Evolutionary conservation across 2,113 vertebrate species (phyloP).

Genomic region (Gallinago media): DNA sequence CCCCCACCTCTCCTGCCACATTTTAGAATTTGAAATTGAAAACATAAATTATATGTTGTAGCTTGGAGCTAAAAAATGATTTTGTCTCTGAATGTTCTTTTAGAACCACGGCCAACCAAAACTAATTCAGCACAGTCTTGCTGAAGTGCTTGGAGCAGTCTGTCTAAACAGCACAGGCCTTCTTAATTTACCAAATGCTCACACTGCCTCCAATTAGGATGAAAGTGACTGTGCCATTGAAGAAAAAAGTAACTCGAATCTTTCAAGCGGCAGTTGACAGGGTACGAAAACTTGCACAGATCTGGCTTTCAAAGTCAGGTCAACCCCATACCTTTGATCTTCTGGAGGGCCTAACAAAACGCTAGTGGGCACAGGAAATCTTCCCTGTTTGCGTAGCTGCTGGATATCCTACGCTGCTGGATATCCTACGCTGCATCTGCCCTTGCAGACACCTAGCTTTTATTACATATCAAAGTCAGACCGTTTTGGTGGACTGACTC

Average conservation of each 20-base stretch:
- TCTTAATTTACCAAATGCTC: slow-evolving; percentile 46
- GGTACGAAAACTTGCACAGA: background rate
- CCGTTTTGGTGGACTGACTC: background rate
- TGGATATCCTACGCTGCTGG: background rate
- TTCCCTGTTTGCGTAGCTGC: background rate
- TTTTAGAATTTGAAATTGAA: slow-evolving; percentile 72
- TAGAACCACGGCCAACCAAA: slow-evolving; percentile 51
- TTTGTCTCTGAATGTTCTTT: slow-evolving; percentile 64
- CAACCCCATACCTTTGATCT: background rate
- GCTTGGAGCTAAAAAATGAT: slow-evolving; percentile 51
- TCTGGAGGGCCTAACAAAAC: background rate
- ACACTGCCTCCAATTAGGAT: slow-evolving; percentile 20
- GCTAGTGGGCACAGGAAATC: background rate
- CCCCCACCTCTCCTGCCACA: background rate
- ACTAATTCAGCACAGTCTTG: slow-evolving; percentile 56
- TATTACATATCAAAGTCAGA: background rate
- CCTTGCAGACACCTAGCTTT: background rate
- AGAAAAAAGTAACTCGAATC: slow-evolving; percentile 23
- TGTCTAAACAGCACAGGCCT: slow-evolving; percentile 63
- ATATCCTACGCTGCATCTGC: background rate
- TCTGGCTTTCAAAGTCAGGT: background rate
- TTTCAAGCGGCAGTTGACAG: background rate
- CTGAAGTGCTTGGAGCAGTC: slow-evolving; percentile 57
- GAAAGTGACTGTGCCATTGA: slow-evolving; percentile 5
- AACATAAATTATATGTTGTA: slow-evolving; percentile 65